Conservation (phyloP, 1,140 invertebrate species). For the Bombus affinis region DNA sequence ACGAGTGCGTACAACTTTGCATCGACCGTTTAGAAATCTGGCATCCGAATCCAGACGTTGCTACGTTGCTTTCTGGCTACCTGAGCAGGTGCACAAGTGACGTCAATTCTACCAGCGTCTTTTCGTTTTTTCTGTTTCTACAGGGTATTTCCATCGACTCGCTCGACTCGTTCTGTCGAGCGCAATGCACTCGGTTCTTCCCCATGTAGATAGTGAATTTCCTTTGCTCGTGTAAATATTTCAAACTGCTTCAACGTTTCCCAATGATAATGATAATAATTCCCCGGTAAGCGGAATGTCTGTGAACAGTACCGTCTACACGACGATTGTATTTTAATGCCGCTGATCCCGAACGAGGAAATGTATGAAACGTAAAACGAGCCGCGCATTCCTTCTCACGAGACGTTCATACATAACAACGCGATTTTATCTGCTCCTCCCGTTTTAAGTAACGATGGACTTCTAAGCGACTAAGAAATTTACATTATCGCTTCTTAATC, state of each 20-base stretch:
- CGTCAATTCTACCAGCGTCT: conserved; percentile 1
- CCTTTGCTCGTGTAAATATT: not conserved
- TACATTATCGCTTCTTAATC: too few species aligned
- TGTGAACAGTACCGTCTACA: too few species aligned
- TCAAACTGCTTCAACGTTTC: not conserved
- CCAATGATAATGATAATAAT: not conserved
- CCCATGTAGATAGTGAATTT: not conserved
- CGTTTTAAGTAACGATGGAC: not conserved
- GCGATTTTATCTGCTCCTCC: not conserved
- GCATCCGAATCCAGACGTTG: too few species aligned
- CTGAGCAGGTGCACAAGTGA: not conserved
- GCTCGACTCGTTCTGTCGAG: not conserved
- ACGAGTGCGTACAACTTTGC: not conserved
- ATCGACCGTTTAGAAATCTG: not conserved
- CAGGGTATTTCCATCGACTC: conserved; percentile 8
- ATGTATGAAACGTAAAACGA: too few species aligned
- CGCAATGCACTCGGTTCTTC: conserved; percentile 14
- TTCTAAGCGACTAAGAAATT: not conserved
- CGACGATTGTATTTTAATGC: too few species aligned
- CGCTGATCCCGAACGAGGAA: too few species aligned
- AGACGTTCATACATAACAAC: too few species aligned
- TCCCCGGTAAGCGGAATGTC: not conserved
- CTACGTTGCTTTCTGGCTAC: not conserved
- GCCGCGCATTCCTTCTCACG: too few species aligned
- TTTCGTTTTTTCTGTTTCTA: too few species aligned